A percentile compares a stretch with the other conserved stretches of the same genome.
Evolutionary conservation across 2,888 invertebrate species (phyloP).

Genomic region (Oligia latruncula): DNA sequence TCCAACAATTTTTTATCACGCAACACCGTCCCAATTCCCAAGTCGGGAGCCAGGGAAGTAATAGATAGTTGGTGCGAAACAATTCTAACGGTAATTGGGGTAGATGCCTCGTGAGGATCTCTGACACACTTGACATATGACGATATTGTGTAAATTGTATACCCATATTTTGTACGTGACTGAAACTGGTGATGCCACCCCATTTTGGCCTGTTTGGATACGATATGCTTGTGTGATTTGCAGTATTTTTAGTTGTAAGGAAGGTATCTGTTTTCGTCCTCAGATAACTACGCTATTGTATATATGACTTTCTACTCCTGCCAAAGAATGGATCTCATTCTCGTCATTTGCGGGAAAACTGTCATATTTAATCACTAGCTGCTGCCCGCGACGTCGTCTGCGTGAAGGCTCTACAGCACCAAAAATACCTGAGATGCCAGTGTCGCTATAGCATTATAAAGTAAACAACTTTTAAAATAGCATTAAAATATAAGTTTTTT

Average conservation of each 20-base stretch:
- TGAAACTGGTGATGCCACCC: conserved; percentile 68
- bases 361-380: too few species aligned
- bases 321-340: not conserved
- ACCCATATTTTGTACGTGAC: conserved; percentile 78
- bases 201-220: conserved; percentile 40
- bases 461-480: too few species aligned
- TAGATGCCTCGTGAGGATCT: conserved; percentile 80
- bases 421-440: too few species aligned
- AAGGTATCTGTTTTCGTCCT: not conserved
- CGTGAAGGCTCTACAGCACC: too few species aligned
- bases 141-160: conserved; percentile 87
- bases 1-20: conserved; percentile 80
- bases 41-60: conserved; percentile 76
- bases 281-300: not conserved
- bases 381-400: too few species aligned
- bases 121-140: conserved; percentile 84
- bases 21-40: conserved; percentile 79
- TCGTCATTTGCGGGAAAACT: not conserved
- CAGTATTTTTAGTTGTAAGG: not conserved
- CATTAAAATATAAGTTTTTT: too few species aligned
- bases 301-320: not conserved
- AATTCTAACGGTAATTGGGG: conserved; percentile 87
- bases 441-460: too few species aligned
- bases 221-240: conserved; percentile 6
- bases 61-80: conserved; percentile 85